Evolutionary conservation across 1,140 invertebrate genomes (phyloP).

Genomic region (Drosophila rufa): DNA sequence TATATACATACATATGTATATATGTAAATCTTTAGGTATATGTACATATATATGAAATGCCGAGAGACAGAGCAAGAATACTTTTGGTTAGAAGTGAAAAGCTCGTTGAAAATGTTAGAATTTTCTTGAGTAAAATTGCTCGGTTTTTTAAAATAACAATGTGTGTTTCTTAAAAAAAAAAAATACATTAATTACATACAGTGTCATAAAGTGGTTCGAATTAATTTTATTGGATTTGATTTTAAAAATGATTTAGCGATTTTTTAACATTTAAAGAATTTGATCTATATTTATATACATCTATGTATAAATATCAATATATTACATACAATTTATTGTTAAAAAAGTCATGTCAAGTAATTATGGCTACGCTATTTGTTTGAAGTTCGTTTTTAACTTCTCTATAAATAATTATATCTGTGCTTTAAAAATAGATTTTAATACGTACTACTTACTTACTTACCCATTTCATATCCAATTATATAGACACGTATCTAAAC

Average conservation of each 20-base stretch:
- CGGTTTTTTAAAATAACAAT: not conserved
- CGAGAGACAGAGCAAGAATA: slow-evolving; percentile 20
- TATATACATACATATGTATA: not conserved
- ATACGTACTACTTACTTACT: not conserved
- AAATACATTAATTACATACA: not conserved
- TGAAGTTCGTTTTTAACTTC: not conserved
- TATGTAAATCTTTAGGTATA: slow-evolving; percentile 8
- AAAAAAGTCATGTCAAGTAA: not conserved
- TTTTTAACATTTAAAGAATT: not conserved
- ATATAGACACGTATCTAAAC: not conserved
- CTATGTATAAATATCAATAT: not conserved
- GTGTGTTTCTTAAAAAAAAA: not conserved
- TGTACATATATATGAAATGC: slow-evolving; percentile 14
- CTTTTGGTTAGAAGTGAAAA: slow-evolving; percentile 12
- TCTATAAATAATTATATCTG: not conserved
- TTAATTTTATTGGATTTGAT: not conserved
- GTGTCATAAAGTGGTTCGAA: not conserved
- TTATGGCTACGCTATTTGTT: not conserved
- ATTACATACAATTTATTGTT: not conserved
- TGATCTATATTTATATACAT: not conserved
- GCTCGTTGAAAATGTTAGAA: slow-evolving; percentile 17
- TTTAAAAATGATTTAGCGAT: not conserved
- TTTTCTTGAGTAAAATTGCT: not conserved
- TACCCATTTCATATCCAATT: not conserved
- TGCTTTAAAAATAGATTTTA: slow-evolving; percentile 7